phyloP scores from a whole-genome alignment of 2,888 invertebrate species.

The Oligia strigilis region DNA sequence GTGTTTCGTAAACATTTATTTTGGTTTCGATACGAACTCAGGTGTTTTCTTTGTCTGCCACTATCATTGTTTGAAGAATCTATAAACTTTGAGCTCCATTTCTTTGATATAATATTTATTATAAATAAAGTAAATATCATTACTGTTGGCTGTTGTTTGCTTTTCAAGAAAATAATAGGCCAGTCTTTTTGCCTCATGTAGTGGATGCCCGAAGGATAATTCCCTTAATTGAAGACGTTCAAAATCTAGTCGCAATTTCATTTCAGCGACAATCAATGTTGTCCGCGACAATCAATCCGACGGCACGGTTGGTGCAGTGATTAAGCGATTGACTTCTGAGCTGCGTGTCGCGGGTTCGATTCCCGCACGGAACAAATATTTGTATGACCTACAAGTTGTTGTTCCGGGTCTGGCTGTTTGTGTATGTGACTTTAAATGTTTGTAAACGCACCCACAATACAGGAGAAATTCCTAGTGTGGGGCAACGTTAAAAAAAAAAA shows the following conservation, averaged over 20 bases:
- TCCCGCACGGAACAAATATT: too few species aligned
- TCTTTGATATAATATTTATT: constrained; percentile 35
- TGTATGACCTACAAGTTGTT: too few species aligned
- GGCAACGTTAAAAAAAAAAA: too few species aligned
- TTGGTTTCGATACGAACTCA: constrained; percentile 11
- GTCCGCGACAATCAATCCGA: too few species aligned
- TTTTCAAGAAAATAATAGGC: background rate
- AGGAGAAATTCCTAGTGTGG: too few species aligned
- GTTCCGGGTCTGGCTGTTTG: too few species aligned
- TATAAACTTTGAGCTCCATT: constrained; percentile 42
- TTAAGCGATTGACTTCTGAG: too few species aligned
- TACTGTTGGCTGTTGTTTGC: constrained; percentile 8
- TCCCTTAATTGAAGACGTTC: background rate
- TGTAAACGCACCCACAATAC: too few species aligned
- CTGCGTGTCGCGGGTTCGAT: too few species aligned
- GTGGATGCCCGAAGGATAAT: background rate
- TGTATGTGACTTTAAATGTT: too few species aligned
- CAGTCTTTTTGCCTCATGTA: background rate
- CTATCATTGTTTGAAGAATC: constrained; percentile 34
- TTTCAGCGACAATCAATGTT: background rate
- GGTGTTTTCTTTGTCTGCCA: constrained; percentile 25
- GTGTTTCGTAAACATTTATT: constrained; percentile 19
- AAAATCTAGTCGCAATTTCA: background rate
- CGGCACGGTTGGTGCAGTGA: too few species aligned
- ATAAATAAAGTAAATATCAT: constrained; percentile 18